phyloP scores from a whole-genome alignment of 2,797 vertebrate genomes.

The Aplochiton taeniatus region DNA sequence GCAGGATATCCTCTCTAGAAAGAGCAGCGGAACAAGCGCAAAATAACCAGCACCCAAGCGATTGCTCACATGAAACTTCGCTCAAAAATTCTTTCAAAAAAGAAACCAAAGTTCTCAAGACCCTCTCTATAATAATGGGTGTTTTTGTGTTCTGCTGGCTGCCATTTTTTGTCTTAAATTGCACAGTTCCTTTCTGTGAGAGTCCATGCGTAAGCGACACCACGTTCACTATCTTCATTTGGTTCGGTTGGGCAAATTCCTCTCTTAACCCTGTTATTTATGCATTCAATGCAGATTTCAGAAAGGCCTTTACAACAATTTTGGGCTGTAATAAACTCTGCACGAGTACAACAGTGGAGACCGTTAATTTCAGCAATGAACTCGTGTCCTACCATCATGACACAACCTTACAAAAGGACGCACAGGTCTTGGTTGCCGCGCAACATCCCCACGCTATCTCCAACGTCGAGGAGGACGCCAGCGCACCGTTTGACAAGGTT shows the following conservation, averaged over 20 bases:
- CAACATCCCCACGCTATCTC: conserved; percentile 47
- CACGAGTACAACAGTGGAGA: conserved; percentile 47
- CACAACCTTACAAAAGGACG: conserved; percentile 60
- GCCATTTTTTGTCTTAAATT: conserved; percentile 76
- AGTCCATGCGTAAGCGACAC: conserved; percentile 61
- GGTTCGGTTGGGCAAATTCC: conserved; percentile 77
- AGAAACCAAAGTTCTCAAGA: conserved; percentile 81
- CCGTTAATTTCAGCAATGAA: conserved; percentile 68
- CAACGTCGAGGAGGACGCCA: conserved; percentile 33
- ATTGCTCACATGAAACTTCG: conserved; percentile 65
- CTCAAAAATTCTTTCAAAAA: conserved; percentile 79
- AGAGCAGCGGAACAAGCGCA: conserved; percentile 70
- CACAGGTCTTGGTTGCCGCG: conserved; percentile 41
- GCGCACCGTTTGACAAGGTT: conserved; percentile 43
- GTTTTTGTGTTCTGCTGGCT: conserved; percentile 73
- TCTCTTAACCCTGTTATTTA: conserved; percentile 72
- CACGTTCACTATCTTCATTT: conserved; percentile 63
- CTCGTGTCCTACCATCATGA: conserved; percentile 69
- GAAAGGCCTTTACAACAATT: conserved; percentile 64
- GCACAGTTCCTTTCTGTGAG: conserved; percentile 58
- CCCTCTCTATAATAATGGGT: conserved; percentile 66
- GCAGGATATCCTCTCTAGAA: conserved; percentile 77
- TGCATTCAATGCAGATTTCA: conserved; percentile 72
- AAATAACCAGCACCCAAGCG: conserved; percentile 42
- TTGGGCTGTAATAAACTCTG: conserved; percentile 64